phyloP scores from a whole-genome alignment of 2,113 vertebrate species.

The Athene cunicularia region DNA sequence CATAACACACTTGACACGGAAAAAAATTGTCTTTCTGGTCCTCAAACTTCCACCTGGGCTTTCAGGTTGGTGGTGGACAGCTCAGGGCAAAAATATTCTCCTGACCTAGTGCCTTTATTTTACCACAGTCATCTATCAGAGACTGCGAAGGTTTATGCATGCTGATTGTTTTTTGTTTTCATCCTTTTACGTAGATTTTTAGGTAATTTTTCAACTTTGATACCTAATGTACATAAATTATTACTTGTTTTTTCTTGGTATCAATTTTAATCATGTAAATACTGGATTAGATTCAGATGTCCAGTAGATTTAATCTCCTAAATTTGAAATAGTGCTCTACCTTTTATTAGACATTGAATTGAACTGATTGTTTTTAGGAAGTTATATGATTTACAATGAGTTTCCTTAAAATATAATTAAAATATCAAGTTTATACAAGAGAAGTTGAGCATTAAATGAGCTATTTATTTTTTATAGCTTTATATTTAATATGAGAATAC shows the following conservation, averaged over 20 bases:
- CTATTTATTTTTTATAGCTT: neutral
- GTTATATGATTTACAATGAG: neutral
- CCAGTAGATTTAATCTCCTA: neutral
- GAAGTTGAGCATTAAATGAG: neutral
- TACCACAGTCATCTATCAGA: neutral
- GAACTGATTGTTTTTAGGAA: neutral
- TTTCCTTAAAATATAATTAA: neutral
- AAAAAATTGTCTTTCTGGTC: neutral
- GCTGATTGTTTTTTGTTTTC: neutral
- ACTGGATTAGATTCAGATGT: neutral
- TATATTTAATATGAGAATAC: neutral
- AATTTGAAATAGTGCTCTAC: neutral
- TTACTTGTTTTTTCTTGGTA: neutral
- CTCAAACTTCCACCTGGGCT: neutral
- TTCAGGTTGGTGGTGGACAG: neutral
- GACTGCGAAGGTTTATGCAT: neutral
- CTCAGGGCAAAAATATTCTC: neutral
- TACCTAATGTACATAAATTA: neutral
- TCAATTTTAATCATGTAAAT: neutral
- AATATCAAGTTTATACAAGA: slow-evolving; percentile 1
- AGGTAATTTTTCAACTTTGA: neutral
- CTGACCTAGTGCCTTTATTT: neutral
- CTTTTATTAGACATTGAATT: neutral
- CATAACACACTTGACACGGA: neutral
- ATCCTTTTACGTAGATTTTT: neutral